These are phyloP conservation scores for pig (Sus scrofa) DNA, from an alignment of 2,113 vertebrate species.

Conservation along the genomic window T2T-Sscrofa CM000825.6:76192501-76193000, in stretches of 20 bases:
- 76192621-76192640: background rate
- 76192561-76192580: background rate
- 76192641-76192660: background rate
- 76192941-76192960: background rate
- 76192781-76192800: background rate
- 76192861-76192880: background rate
- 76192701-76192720: background rate
- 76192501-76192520: background rate
- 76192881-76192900: background rate
- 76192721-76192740: background rate
- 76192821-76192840: background rate
- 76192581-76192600: background rate
- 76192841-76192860: background rate
- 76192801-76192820: background rate
- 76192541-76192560: background rate
- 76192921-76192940: background rate
- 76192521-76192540: background rate
- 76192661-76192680: background rate
- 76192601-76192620: background rate
- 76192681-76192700: background rate
- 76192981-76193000: background rate
- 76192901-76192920: background rate
- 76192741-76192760: background rate
- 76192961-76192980: accelerated
- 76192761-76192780: background rate